Base-by-base conservation (phyloP, 2,113 vertebrate genomes). In the Lophochroa leadbeateri region DNA sequence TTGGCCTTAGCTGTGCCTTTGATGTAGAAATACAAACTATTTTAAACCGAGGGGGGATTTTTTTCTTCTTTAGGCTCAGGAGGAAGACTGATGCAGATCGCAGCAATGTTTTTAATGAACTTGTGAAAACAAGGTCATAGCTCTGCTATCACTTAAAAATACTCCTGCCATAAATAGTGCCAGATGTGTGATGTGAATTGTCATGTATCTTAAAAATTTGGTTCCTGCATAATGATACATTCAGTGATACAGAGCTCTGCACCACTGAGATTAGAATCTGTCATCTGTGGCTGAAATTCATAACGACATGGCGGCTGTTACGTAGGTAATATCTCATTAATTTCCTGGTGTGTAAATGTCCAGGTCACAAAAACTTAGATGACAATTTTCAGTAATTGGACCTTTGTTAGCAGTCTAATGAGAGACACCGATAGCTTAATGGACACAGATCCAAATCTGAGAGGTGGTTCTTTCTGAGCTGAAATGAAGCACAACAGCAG, bases 241-340 rank as follows among this genome's bases (percentile, higher is more conserved):
- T 83, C 50, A 55, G 63, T 81, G 85, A 61, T 81, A 85, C 9
- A 82, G 57, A 92, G 79, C 93, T 93, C 82, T 83, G 93, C 85
- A 80, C 83, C 77, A 25, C 1, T 50, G 94, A 93, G 89, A 94
- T 92, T 94, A 95, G 90, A 93, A 93, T 94, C 80, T 96, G 93
- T 92, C 95, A 83, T 79, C 88, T 74, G 93, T 96, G 86, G 88
- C 94, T 95, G 82, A 81, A 96, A 96, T 92, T 67, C 79, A 64
- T 91, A 77, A 68, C 57, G 24, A 20, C 17, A 6, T 18, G 23
- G 64, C 29, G 78, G 33, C 61, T 88, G 77, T 92, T 86, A 55
- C 76, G 9, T 57, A 80, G 68, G 47, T 69, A 78, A 92, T 93
- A 92, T 93, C 93, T 85, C 82, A 33, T 68, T 77, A 76, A 33